These are phyloP conservation scores for Venustaconcha ellipsiformis DNA, from an alignment of 1,140 invertebrate genomes.

Conservation along the genomic window DNA sequence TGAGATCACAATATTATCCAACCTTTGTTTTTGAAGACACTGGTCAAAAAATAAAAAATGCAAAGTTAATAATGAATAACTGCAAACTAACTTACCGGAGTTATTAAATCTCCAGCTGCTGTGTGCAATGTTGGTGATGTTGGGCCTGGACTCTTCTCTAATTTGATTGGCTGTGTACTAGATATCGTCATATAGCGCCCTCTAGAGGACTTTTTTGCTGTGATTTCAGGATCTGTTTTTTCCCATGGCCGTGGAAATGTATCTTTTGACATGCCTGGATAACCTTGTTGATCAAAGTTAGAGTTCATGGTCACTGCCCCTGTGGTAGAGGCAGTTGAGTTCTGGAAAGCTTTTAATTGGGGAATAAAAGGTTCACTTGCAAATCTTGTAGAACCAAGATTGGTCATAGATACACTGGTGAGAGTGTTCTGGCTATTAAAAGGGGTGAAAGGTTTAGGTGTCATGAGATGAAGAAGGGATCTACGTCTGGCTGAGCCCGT, in stretches of 20 bases:
- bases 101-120: constrained; percentile 56
- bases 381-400: too few relatives aligned
- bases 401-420: constrained; percentile 12
- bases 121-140: constrained; percentile 44
- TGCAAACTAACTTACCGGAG: constrained; percentile 45
- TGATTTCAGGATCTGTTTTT: too few relatives aligned
- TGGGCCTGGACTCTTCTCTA: constrained; percentile 51
- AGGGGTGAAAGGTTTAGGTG: constrained; percentile 51
- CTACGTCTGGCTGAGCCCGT: constrained; percentile 22
- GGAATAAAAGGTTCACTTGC: too few relatives aligned
- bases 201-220: neutral
- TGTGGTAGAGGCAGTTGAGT: too few relatives aligned
- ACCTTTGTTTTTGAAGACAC: neutral
- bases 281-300: too few relatives aligned
- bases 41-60: neutral
- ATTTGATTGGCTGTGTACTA: constrained; percentile 72
- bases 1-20: neutral
- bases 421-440: constrained; percentile 43
- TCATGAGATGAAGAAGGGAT: constrained; percentile 38
- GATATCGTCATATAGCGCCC: constrained; percentile 89
- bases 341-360: too few relatives aligned
- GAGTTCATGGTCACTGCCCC: too few relatives aligned
- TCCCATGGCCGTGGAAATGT: too few relatives aligned
- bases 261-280: too few relatives aligned
- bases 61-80: neutral